Conservation (phyloP, 1,140 invertebrate species). For the Orchesella cincta region DNA sequence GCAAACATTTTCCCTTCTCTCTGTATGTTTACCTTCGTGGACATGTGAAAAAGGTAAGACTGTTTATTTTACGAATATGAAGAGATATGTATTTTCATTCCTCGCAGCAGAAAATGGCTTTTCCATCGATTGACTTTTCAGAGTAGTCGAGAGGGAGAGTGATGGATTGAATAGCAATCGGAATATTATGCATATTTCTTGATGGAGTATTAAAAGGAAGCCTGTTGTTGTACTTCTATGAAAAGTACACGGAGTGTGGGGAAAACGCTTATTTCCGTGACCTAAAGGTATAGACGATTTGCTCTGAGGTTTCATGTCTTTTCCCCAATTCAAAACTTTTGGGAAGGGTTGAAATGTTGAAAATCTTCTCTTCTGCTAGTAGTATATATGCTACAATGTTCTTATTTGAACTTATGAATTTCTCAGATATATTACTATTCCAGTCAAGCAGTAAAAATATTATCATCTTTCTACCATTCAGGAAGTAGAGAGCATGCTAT, state of each 20-base stretch:
- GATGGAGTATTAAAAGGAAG: neutral
- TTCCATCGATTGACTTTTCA: slow-evolving; percentile 13
- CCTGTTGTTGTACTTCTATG: neutral
- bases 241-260: neutral
- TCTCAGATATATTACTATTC: neutral
- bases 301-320: neutral
- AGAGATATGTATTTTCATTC: too few relatives aligned
- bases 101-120: neutral
- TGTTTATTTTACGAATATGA: too few relatives aligned
- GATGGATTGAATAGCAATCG: slow-evolving; percentile 20
- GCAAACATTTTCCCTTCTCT: neutral
- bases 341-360: neutral
- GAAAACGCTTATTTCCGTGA: neutral
- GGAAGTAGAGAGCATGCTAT: neutral
- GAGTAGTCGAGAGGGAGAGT: neutral
- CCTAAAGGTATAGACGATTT: neutral
- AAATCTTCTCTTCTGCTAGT: neutral
- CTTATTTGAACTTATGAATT: neutral
- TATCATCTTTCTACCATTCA: neutral
- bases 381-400: neutral
- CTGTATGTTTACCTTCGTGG: too few relatives aligned
- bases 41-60: neutral
- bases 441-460: slow-evolving; percentile 6
- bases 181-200: slow-evolving; percentile 23
- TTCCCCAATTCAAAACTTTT: neutral